Evolutionary conservation across 1,140 invertebrate genomes (phyloP), one percentile per base, ranked within the genome.

Genomic region (Delia radicum): DNA sequence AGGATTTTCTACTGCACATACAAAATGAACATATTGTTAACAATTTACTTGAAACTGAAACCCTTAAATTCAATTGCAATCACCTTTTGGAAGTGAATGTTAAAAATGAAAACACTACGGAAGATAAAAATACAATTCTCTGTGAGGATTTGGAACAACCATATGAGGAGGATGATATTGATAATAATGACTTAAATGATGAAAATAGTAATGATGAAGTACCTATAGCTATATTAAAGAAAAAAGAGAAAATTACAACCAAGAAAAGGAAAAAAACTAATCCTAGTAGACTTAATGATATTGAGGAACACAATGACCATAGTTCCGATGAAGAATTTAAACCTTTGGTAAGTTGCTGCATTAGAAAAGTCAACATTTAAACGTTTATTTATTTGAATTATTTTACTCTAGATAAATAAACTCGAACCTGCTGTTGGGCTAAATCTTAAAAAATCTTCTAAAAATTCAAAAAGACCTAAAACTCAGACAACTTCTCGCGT

Each of bases 11-110:
- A 18, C 10, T n/a, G 18, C 76, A 77, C 28, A 31, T 73, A 6
- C 73, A 74, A 28, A 71, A 74, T 37, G 65, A 37, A 55, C 76
- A 77, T 63, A 48, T 77, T 31, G 42, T 29, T 69, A 71, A 77
- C 15, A 63, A 74, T 29, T 71, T 71, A n/a, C 42, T 77, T 15
- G 69, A 67, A 67, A 74, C 37, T 2, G 61, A 77, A 18, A 27
- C 33, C 5, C 26, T 74, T 21, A 7, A 8, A 37, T 8, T 12
- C 2, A 13, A 12, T 37, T 3, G 33, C 15, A 13, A 33, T 5
- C 31, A 33, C 4, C 31, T 5, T 4, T 5, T 10, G 33, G 8
- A 3, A 3, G 15, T 48, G 46, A 42, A n/a, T 31, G 6, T 8
- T 55, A 7, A 33, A 37, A 55, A 67, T 71, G 6, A 21, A 48